Evolutionary conservation across 2,113 vertebrate species (phyloP), one percentile per base, ranked within the genome.

Genomic region (Oceanodroma tethys): DNA sequence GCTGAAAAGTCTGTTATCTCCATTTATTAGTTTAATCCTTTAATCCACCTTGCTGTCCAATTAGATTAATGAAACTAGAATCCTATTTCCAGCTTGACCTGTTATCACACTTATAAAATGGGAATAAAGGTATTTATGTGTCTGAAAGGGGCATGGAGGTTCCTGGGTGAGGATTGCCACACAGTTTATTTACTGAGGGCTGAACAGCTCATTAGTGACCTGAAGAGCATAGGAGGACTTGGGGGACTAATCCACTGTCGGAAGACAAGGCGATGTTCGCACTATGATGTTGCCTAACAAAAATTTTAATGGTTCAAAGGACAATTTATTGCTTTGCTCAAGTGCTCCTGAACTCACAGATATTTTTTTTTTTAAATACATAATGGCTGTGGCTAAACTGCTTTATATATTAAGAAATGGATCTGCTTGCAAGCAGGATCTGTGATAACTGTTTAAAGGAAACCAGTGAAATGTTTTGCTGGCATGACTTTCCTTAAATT

Each of bases 21-120:
- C 86, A 86, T 95, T 96, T 97, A 88, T 97, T 92, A 86, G 83
- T 75, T 91, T 93, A 97, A 95, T 94, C 95, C 70, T 88, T 96
- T 97, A 97, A 97, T 96, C 91, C 71, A 96, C 86, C 93, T 95
- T 91, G 89, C 91, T 91, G 93, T 95, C 81, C 88, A 95, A 89
- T 97, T 89, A 96, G 93, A 96, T 97, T 95, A 97, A 96, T 93
- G 91, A 89, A 94, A 75, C 73, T 84, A 78, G 52, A 97, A 92
- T 86, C 56, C 76, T 87, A 65, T 84, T 96, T 91, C 68, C 80
- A 94, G 88, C 73, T 94, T 96, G 92, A 94, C 94, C 65, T 87
- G 73, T 91, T 96, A 95, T 95, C 53, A 74, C 11, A 21, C 62
- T 86, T 80, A 85, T 62, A 95, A 80, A 90, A 95, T 70, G 40